A percentile compares a stretch with the other conserved stretches of the same genome.
Evolutionary conservation across 2,113 vertebrate species (phyloP).

Genomic region (Pongo pygmaeus): DNA sequence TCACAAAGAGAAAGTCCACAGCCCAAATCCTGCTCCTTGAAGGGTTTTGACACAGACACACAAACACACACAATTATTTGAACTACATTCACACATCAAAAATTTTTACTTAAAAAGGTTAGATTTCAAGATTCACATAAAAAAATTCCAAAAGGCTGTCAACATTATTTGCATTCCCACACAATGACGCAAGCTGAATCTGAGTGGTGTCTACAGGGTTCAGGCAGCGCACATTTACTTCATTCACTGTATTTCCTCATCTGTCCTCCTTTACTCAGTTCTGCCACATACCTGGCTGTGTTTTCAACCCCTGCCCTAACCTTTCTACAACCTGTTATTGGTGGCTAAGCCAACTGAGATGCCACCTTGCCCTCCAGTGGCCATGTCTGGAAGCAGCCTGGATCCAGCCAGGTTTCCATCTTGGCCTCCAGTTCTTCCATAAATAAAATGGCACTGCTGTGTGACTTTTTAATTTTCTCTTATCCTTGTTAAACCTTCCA

Average conservation of each 20-base stretch:
- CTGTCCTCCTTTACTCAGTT: not conserved
- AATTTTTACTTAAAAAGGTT: not conserved
- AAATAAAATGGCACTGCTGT: not conserved
- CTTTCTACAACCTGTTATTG: not conserved
- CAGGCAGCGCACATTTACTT: not conserved
- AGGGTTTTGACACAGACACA: not conserved
- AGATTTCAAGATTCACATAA: not conserved
- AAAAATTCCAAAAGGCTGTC: not conserved
- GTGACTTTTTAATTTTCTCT: not conserved
- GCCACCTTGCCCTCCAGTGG: not conserved
- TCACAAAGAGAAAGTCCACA: not conserved
- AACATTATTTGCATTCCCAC: not conserved
- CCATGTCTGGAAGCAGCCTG: not conserved
- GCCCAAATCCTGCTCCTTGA: not conserved
- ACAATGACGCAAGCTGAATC: fast-evolving
- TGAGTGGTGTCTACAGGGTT: not conserved
- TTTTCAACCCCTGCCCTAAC: not conserved
- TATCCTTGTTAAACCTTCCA: not conserved
- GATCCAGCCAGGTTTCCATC: not conserved
- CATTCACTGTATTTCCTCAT: not conserved
- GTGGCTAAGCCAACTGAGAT: not conserved
- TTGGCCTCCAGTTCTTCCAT: not conserved
- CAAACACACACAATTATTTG: not conserved
- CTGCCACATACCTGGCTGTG: not conserved
- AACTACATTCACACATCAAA: not conserved